Percentiles rank a stretch among this genome's conserved stretches.
Conservation (phyloP, 1,140 invertebrate species). For the Sminthurinus signatus region DNA sequence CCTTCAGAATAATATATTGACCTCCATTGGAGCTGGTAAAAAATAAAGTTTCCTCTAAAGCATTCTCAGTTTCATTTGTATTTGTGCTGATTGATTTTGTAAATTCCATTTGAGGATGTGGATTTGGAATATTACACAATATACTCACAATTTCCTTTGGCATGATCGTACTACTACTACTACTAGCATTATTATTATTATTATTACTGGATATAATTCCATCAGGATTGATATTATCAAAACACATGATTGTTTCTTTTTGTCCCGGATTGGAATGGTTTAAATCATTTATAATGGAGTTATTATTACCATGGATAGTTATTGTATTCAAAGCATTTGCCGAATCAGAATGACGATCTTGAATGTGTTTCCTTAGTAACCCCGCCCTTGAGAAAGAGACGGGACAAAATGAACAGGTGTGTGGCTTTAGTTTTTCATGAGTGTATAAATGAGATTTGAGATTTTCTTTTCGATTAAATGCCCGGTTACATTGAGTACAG, state of each 20-base stretch:
- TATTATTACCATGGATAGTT: neutral
- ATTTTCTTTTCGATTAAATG: conserved; percentile 19
- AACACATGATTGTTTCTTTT: neutral
- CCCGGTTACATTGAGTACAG: conserved; percentile 8
- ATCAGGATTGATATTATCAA: neutral
- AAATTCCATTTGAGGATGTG: neutral
- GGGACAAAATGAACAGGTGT: conserved; percentile 12
- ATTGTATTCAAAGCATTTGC: too few species aligned
- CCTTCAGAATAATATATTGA: too few species aligned
- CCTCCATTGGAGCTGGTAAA: too few species aligned
- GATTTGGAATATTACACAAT: neutral
- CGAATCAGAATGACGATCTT: neutral
- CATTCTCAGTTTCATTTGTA: too few species aligned
- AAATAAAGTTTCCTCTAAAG: too few species aligned
- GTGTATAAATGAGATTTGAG: conserved; percentile 13
- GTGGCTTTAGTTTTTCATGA: conserved; percentile 6
- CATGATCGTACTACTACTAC: too few species aligned
- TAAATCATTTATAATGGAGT: neutral
- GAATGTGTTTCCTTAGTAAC: conserved; percentile 7
- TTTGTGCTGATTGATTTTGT: neutral
- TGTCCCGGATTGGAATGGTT: too few species aligned
- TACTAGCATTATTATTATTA: too few species aligned
- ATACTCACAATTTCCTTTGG: too few species aligned
- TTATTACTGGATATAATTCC: too few species aligned
- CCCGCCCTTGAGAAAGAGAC: conserved; percentile 3